Conservation (phyloP, 2,797 vertebrate species). For the Moxostoma hubbsi region DNA sequence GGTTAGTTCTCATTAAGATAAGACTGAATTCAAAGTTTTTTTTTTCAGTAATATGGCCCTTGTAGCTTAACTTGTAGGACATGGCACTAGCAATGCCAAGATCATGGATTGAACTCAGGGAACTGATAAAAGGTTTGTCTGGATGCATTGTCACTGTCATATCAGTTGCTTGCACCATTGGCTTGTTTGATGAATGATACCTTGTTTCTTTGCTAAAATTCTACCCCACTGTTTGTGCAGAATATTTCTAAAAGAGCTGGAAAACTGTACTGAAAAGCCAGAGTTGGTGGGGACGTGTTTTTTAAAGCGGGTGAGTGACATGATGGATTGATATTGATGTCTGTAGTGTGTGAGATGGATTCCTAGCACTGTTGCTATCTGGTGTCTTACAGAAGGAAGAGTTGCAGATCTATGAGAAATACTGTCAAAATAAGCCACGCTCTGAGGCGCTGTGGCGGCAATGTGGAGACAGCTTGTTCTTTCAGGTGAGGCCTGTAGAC, state of each 20-base stretch:
- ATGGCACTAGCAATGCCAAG: no score
- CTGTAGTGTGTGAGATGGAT: conserved; percentile 8
- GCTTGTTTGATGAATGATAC: neutral
- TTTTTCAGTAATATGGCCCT: no score
- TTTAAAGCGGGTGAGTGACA: conserved; percentile 88
- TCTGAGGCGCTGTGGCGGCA: conserved; percentile 94
- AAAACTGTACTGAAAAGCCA: conserved; percentile 89
- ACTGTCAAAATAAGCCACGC: conserved; percentile 94
- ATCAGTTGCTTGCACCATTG: neutral
- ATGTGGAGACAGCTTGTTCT: conserved; percentile 92
- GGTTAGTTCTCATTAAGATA: no score
- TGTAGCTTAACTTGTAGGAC: no score
- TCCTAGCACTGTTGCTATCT: conserved; percentile 41
- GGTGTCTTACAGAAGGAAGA: conserved; percentile 88
- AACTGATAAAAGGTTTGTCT: no score
- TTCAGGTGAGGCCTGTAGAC: conserved; percentile 81
- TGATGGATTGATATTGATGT: neutral
- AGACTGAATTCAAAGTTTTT: no score
- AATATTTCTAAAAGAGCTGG: conserved; percentile 91
- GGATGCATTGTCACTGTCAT: no score
- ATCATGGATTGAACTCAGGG: no score
- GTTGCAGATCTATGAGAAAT: conserved; percentile 95
- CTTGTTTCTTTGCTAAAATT: conserved; percentile 21
- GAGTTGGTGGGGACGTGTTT: conserved; percentile 91
- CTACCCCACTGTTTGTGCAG: conserved; percentile 68